These are phyloP conservation scores for Etheostoma spectabile DNA, from an alignment of 2,113 vertebrate genomes.

Conservation along the genomic window DNA sequence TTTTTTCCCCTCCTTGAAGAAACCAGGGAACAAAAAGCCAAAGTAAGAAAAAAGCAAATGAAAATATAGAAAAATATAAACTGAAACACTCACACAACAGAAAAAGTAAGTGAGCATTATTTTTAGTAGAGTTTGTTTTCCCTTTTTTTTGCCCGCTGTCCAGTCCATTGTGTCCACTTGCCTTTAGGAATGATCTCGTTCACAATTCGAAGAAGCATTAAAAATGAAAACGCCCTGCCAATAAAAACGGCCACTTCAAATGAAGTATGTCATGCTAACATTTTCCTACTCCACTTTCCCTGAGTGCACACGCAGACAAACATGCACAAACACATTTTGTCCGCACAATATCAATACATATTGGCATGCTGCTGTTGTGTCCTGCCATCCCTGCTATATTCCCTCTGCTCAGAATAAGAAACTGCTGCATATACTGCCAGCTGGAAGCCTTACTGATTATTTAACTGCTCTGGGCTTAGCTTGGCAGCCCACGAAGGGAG, in stretches of 20 bases:
- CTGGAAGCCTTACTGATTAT: constrained; percentile 83
- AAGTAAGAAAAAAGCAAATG: constrained; percentile 5
- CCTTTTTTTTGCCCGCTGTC: constrained; percentile 9
- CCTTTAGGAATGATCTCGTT: constrained; percentile 44
- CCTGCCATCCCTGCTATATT: constrained; percentile 71
- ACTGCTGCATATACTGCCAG: constrained; percentile 74
- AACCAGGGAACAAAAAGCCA: constrained; percentile 22
- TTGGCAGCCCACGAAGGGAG: constrained; percentile 76
- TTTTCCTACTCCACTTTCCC: constrained; percentile 48
- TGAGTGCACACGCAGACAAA: constrained; percentile 54
- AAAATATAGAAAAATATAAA: neutral
- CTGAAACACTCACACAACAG: neutral
- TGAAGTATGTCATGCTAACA: constrained; percentile 59
- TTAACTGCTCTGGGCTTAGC: constrained; percentile 82
- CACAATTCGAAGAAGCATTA: constrained; percentile 41
- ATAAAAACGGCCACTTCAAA: constrained; percentile 61
- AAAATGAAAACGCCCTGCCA: constrained; percentile 49
- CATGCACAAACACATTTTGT: constrained; percentile 63
- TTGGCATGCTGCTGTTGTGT: constrained; percentile 75
- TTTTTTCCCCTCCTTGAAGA: neutral
- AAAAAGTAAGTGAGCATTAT: constrained; percentile 22
- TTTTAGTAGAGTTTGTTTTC: constrained; percentile 19
- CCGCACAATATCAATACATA: constrained; percentile 76
- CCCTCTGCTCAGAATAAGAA: constrained; percentile 51
- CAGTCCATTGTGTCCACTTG: constrained; percentile 35